Percentiles rank a stretch among this genome's conserved stretches.
Evolutionary conservation across 1,140 invertebrate genomes (phyloP).

Genomic region (Heliothis virescens): DNA sequence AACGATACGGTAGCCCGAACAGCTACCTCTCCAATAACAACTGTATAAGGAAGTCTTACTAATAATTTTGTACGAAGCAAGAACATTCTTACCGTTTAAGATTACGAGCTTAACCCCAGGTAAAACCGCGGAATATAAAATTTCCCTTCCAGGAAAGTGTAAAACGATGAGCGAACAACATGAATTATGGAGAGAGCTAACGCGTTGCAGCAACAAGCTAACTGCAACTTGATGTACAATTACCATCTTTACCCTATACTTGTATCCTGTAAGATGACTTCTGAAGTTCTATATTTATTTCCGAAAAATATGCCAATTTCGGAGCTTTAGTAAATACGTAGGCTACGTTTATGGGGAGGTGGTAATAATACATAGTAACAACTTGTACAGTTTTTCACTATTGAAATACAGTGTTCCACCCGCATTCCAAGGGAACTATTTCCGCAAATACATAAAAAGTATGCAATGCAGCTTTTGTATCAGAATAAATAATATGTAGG

Average conservation of each 20-base stretch:
- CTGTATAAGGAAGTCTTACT: background rate
- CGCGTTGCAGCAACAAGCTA: constrained; percentile 29
- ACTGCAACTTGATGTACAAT: constrained; percentile 19
- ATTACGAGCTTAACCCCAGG: background rate
- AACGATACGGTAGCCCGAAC: too few species aligned
- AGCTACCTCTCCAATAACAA: background rate
- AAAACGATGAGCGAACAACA: constrained; percentile 25
- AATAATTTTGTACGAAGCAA: background rate
- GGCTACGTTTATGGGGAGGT: too few species aligned
- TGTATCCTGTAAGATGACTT: constrained; percentile 4
- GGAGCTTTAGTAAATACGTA: too few species aligned
- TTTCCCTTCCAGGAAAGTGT: background rate
- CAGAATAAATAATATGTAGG: too few species aligned
- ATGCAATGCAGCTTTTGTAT: too few species aligned
- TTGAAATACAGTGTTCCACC: too few species aligned
- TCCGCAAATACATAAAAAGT: too few species aligned
- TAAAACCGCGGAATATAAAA: constrained; percentile 15
- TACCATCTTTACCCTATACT: constrained; percentile 14
- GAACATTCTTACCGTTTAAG: background rate
- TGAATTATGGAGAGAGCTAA: constrained; percentile 24
- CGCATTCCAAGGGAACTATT: too few species aligned
- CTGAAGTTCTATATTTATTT: background rate
- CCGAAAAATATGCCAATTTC: too few species aligned
- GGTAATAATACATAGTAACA: too few species aligned
- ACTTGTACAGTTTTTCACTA: too few species aligned